Base-by-base conservation (phyloP, 2,797 vertebrate genomes). In the Cyclopterus lumpus region DNA sequence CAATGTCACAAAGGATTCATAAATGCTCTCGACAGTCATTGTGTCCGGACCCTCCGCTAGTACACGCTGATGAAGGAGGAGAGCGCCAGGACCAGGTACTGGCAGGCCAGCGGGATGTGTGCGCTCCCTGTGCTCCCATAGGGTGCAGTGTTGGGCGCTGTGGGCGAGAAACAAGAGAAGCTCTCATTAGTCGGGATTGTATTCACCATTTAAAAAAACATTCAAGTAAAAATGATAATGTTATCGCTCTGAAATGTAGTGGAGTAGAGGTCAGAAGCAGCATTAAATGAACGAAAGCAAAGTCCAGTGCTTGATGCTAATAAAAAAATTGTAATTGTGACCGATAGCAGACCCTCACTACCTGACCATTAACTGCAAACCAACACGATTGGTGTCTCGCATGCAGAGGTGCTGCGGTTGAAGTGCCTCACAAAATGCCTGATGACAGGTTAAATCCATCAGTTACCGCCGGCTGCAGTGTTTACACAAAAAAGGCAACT, bases 91-190 rank as follows among this genome's bases (percentile, higher is more conserved):
- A 98, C 95, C 93, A 99, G 97, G 95, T 95, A 96, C 92, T 95
- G 96, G 95, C 97, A 97, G 95, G 97, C 97, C 94, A 97, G 95
- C 71, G 96, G 95, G 93, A 96, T 88, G 72, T 96, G 96, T 1
- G 96, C 96, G 0, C 94, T 96, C 80, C 97, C 97, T 82, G 95
- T 97, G 92, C 97, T 95, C 86, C 98, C 98, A 78, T 98, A 99
- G 90, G 97, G 97, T 81, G 97, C 97, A 75, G 97, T 99, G 94
- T 97, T 98, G 94, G 96, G 97, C 80, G 97, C 98, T 99, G 96
- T 89, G 91, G 94, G 88, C 82, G 90, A 82, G 81, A 95, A 95
- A 94, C 90, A 93, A 97, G 81, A 93, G 86, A 94, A 55, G 84
- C 86, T 73, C 71, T 86, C 89, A 91, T 93, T 92, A 94, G 88